phyloP scores from a whole-genome alignment of 2,888 invertebrate species.

The Drymonia ruficornis region DNA sequence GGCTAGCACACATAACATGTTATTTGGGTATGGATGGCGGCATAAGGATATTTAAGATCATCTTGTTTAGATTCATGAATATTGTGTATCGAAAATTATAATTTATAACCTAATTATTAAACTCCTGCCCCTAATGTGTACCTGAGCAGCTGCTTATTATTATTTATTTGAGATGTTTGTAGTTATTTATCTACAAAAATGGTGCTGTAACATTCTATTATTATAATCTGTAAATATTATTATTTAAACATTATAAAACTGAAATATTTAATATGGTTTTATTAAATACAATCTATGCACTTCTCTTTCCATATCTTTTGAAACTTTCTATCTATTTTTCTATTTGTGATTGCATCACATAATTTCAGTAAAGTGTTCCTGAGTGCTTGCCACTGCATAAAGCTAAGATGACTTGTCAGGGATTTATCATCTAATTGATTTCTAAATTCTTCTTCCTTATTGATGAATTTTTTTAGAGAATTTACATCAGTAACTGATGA shows the following conservation, averaged over 20 bases:
- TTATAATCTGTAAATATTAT: slow-evolving; percentile 52
- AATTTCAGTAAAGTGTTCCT: slow-evolving; percentile 65
- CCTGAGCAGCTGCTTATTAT: slow-evolving; percentile 54
- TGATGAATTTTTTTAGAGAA: slow-evolving; percentile 60
- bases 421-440: slow-evolving; percentile 56
- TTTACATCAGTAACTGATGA: slow-evolving; percentile 54
- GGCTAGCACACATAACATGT: no score
- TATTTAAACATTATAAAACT: slow-evolving; percentile 47
- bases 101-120: slow-evolving; percentile 28
- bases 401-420: slow-evolving; percentile 72
- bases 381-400: slow-evolving; percentile 83
- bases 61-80: not conserved
- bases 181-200: slow-evolving; percentile 57
- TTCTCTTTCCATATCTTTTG: slow-evolving; percentile 74
- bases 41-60: not conserved
- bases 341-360: slow-evolving; percentile 48
- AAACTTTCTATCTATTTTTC: slow-evolving; percentile 68
- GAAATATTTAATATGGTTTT: slow-evolving; percentile 53
- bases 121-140: slow-evolving; percentile 46
- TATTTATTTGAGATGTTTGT: slow-evolving; percentile 36
- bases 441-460: slow-evolving; percentile 64
- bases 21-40: no score
- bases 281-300: slow-evolving; percentile 65
- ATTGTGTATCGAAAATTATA: slow-evolving; percentile 8
- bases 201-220: slow-evolving; percentile 63